A percentile compares a stretch with the other conserved stretches of the same genome.
Conservation (phyloP, 1,140 invertebrate genomes). For the Eriocheir sinensis region DNA sequence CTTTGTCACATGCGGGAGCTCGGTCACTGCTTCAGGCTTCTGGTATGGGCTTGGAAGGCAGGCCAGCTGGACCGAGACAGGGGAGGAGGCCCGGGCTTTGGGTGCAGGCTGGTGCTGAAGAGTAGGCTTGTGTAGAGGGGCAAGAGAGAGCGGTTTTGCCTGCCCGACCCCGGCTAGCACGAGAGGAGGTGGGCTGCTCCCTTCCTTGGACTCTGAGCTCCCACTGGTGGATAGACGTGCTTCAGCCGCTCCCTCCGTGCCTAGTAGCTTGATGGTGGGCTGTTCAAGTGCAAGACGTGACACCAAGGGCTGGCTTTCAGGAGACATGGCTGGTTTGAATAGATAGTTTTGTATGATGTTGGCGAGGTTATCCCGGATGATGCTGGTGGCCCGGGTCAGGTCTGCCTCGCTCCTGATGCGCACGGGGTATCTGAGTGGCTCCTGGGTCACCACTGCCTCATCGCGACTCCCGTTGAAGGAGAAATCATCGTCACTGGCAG, state of each 20-base stretch:
- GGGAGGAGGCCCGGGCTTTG: background rate
- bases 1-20: background rate
- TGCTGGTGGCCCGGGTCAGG: slow-evolving; percentile 73
- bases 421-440: slow-evolving; percentile 66
- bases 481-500: slow-evolving; percentile 64
- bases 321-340: slow-evolving; percentile 57
- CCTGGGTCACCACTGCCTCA: slow-evolving; percentile 61
- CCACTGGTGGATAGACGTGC: background rate
- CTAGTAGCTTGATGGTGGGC: slow-evolving; percentile 53
- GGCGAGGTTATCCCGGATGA: slow-evolving; percentile 78
- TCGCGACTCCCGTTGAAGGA: slow-evolving; percentile 48
- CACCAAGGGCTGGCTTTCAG: slow-evolving; percentile 43
- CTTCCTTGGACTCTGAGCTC: background rate
- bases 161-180: background rate
- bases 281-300: slow-evolving; percentile 32
- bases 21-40: background rate
- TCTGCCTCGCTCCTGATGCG: slow-evolving; percentile 77
- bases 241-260: background rate
- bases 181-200: background rate
- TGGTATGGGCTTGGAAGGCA: background rate
- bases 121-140: background rate
- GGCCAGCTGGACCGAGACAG: background rate
- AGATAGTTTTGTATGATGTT: slow-evolving; percentile 78
- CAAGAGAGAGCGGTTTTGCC: background rate
- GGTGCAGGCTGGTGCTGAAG: background rate